Conservation (phyloP, 2,113 vertebrate genomes). For the Hyperopisus bebe region DNA sequence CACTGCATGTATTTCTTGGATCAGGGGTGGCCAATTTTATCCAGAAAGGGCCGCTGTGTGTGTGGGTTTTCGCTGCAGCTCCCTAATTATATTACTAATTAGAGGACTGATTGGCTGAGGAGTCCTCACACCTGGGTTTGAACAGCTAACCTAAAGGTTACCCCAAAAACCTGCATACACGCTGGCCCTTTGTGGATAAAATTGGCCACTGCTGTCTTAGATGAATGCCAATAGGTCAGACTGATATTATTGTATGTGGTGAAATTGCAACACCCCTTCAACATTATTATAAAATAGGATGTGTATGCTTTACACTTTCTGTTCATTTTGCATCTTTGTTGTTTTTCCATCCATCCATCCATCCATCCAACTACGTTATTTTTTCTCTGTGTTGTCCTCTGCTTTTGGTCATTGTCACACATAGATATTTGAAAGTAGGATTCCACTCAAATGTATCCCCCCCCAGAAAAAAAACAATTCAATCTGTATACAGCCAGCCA, state of each 20-base stretch:
- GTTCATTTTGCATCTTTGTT: not conserved
- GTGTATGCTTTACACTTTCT: not conserved
- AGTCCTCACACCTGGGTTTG: no score
- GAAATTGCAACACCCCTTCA: not conserved
- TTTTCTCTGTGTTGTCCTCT: not conserved
- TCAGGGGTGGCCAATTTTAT: no score
- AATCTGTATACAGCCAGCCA: not conserved
- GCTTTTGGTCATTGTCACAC: not conserved
- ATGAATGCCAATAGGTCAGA: not conserved
- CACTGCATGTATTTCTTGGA: not conserved
- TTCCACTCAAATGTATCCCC: not conserved
- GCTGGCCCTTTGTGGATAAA: no score
- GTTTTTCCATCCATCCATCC: not conserved
- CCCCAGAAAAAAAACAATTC: not conserved
- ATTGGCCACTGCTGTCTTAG: not conserved
- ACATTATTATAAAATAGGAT: not conserved
- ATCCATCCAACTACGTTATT: not conserved
- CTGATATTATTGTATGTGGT: not conserved
- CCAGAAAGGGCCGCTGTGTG: no score
- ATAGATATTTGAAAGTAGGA: not conserved
- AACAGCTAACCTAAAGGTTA: no score
- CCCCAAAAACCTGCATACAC: no score
- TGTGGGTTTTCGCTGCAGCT: no score
- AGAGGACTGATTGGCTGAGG: no score
- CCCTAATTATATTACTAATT: no score